phyloP scores from a whole-genome alignment of 2,888 invertebrate genomes.

The Platycnemis pennipes region DNA sequence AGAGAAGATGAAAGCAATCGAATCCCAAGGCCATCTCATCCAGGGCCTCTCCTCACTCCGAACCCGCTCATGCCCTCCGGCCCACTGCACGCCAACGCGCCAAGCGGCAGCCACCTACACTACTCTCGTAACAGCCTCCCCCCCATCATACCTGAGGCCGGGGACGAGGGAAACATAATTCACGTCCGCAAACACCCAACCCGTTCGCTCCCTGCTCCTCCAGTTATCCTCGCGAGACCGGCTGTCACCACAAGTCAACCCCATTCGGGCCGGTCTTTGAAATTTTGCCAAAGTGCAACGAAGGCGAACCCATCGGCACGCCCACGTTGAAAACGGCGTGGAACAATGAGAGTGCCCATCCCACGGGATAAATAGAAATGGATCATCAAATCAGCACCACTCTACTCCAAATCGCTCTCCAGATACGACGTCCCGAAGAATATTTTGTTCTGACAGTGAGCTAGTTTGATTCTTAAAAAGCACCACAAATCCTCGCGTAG shows the following conservation, averaged over 20 bases:
- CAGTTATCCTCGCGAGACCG: not conserved
- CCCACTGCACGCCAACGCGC: conserved; percentile 26
- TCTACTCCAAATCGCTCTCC: too few species aligned
- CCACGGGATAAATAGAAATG: too few species aligned
- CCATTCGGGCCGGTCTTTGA: not conserved
- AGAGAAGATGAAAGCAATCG: conserved; percentile 24
- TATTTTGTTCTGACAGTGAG: too few species aligned
- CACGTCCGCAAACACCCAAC: not conserved
- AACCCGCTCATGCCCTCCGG: not conserved
- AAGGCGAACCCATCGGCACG: not conserved
- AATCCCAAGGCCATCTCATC: conserved; percentile 44
- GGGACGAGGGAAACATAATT: conserved; percentile 3
- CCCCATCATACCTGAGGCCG: not conserved
- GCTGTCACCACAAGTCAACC: not conserved
- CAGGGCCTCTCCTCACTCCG: conserved; percentile 57
- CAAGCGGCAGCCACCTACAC: conserved; percentile 20
- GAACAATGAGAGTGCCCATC: not conserved
- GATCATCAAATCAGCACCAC: too few species aligned
- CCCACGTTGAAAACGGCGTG: not conserved
- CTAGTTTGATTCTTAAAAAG: too few species aligned
- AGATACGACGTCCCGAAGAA: too few species aligned
- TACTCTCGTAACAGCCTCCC: conserved; percentile 35
- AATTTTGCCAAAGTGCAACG: not conserved
- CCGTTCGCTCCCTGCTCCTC: not conserved
- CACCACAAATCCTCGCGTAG: too few species aligned